These are phyloP conservation scores for Chelon labrosus DNA, from an alignment of 2,797 vertebrate genomes.

Conservation along the genomic window DNA sequence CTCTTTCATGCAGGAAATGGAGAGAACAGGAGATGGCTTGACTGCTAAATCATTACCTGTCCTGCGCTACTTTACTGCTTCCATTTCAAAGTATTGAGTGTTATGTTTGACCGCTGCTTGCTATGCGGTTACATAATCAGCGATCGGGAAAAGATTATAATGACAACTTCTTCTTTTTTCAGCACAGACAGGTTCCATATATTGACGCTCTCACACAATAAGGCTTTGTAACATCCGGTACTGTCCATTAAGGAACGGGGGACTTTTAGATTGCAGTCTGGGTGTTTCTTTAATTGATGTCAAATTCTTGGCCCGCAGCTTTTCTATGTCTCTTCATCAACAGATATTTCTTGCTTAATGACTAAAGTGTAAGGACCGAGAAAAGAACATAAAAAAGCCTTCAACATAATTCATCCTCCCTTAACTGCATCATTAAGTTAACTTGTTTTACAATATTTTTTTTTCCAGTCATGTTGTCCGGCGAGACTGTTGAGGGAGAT, in stretches of 20 bases:
- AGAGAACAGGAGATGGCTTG: slow-evolving; percentile 26
- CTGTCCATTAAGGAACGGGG: neutral
- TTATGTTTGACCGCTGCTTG: slow-evolving; percentile 9
- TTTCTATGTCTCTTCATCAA: neutral
- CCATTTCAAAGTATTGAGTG: neutral
- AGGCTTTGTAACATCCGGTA: neutral
- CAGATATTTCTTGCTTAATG: slow-evolving; percentile 16
- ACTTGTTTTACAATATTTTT: slow-evolving; percentile 48
- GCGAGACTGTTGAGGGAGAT: slow-evolving; percentile 19
- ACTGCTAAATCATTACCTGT: slow-evolving; percentile 44
- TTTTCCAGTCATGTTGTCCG: slow-evolving; percentile 29
- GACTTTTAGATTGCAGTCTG: neutral
- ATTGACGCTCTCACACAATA: neutral
- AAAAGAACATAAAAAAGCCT: slow-evolving; percentile 14
- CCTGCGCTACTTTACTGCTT: slow-evolving; percentile 2
- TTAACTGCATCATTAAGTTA: slow-evolving; percentile 28
- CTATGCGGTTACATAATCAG: slow-evolving; percentile 5
- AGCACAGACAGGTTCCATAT: neutral
- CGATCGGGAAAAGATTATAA: neutral
- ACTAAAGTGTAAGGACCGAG: neutral
- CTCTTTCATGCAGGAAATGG: slow-evolving; percentile 50
- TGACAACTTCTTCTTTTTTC: neutral
- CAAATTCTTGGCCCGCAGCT: slow-evolving; percentile 16
- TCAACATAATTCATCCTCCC: slow-evolving; percentile 26
- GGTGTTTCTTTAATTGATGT: slow-evolving; percentile 11